Percentiles rank a stretch among this genome's conserved stretches.
phyloP scores from a whole-genome alignment of 2,113 vertebrate species.

The Psammodynastes pulverulentus region DNA sequence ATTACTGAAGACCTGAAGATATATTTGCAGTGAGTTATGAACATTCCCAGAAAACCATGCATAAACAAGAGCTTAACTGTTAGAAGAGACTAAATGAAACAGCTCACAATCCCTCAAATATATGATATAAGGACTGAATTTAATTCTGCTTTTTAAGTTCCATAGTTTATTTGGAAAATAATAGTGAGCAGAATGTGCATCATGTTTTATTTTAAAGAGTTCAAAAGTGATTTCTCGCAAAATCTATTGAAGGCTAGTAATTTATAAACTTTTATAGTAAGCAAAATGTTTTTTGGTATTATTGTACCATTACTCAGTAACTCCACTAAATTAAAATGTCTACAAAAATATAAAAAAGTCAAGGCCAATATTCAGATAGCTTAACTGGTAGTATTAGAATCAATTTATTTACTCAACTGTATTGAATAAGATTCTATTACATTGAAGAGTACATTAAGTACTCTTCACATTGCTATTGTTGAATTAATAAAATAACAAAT shows the following conservation, averaged over 20 bases:
- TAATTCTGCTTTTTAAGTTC: neutral
- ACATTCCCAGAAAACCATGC: neutral
- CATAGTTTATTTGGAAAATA: neutral
- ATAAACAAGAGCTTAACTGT: neutral
- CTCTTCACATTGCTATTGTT: neutral
- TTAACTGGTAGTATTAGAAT: neutral
- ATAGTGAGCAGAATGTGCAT: neutral
- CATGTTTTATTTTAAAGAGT: neutral
- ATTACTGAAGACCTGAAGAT: neutral
- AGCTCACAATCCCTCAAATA: neutral
- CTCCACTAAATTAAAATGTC: neutral
- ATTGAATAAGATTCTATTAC: neutral
- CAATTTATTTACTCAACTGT: neutral
- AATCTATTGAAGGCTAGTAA: neutral
- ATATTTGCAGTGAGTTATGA: neutral
- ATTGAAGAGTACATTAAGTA: constrained; percentile 1
- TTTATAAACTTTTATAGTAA: neutral
- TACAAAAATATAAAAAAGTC: neutral
- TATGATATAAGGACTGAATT: neutral
- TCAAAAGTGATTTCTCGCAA: constrained; percentile 1
- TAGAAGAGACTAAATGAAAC: neutral
- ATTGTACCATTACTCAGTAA: neutral
- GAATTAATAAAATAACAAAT: constrained; percentile 15
- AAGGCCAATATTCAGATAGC: neutral
- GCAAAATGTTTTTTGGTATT: neutral